These are phyloP conservation scores for Crotalus horridus DNA, from an alignment of 2,113 vertebrate species.

Conservation along the genomic window DNA sequence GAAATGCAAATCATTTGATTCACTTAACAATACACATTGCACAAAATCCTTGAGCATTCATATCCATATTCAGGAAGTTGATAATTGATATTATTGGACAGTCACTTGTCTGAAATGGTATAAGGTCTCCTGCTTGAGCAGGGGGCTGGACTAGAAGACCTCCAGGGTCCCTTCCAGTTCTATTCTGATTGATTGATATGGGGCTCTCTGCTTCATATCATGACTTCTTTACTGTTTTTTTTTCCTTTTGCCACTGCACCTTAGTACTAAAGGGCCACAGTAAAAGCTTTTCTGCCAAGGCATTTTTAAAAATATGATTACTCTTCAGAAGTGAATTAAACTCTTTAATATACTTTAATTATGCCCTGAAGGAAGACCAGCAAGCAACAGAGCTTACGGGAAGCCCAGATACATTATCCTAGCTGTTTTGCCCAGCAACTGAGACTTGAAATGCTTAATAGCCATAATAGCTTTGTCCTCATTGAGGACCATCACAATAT, in stretches of 20 bases:
- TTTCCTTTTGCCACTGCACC: not conserved
- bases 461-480: not conserved
- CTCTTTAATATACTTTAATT: not conserved
- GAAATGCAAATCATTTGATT: not conserved
- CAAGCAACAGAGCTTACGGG: not conserved
- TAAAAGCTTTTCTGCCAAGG: not conserved
- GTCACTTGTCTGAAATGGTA: too few relatives aligned
- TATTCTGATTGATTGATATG: not conserved
- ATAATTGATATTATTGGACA: not conserved
- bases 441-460: not conserved
- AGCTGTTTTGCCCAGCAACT: not conserved
- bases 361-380: not conserved
- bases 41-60: not conserved
- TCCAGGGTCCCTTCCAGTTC: too few relatives aligned
- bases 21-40: not conserved
- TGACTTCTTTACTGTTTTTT: not conserved
- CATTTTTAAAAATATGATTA: not conserved
- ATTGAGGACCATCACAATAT: not conserved
- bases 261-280: not conserved
- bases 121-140: too few relatives aligned
- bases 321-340: not conserved
- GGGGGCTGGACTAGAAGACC: too few relatives aligned
- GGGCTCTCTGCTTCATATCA: not conserved
- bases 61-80: not conserved
- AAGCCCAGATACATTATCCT: not conserved